phyloP scores from a whole-genome alignment of 2,888 invertebrate species.

The Silvanus unidentatus region DNA sequence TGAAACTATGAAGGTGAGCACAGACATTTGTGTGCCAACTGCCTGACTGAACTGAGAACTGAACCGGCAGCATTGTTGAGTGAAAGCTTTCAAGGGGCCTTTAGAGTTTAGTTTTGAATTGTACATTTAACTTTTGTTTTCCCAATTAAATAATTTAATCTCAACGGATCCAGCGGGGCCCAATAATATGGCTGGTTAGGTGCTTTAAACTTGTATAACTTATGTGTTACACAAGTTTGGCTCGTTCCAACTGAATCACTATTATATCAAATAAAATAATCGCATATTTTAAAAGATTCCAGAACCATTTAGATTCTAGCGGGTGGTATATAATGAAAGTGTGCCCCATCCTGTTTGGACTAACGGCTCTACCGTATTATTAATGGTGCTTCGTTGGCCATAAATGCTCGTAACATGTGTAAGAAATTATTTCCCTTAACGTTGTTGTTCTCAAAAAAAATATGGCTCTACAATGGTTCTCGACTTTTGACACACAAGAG shows the following conservation, averaged over 20 bases:
- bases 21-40: no score
- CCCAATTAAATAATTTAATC: no score
- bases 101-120: no score
- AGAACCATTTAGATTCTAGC: conserved; percentile 11
- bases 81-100: no score
- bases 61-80: no score
- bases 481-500: conserved; percentile 5
- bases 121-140: no score
- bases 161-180: no score
- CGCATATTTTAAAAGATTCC: conserved; percentile 9
- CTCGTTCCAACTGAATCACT: background rate
- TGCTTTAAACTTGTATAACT: no score
- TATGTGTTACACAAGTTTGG: no score
- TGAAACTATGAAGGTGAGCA: no score
- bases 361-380: conserved; percentile 22
- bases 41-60: no score
- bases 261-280: conserved; percentile 4
- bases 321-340: conserved; percentile 23
- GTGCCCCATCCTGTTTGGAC: conserved; percentile 20
- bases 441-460: conserved; percentile 21
- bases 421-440: conserved; percentile 27
- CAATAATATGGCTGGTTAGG: no score
- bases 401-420: conserved; percentile 26
- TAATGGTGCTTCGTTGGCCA: conserved; percentile 23
- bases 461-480: conserved; percentile 6